Evolutionary conservation across 1,140 invertebrate species (phyloP).

Genomic region (Eriosoma lanigerum): DNA sequence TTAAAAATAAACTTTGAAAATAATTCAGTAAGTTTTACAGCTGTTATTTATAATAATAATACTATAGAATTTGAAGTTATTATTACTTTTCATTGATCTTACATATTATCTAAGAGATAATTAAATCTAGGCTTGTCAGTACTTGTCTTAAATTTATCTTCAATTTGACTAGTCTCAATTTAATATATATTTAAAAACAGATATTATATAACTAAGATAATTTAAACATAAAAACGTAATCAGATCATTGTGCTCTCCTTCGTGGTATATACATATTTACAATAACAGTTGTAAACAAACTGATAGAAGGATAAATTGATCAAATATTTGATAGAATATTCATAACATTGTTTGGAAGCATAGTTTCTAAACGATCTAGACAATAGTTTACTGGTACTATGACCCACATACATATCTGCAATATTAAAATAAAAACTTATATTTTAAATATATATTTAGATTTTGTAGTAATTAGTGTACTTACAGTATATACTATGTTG

Average conservation of each 20-base stretch:
- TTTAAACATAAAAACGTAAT: background rate
- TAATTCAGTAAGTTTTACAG: too few species aligned
- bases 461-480: slow-evolving; percentile 53
- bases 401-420: slow-evolving; percentile 75
- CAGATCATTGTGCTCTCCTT: background rate
- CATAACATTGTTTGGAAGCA: slow-evolving; percentile 64
- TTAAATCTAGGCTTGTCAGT: background rate
- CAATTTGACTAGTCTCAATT: background rate
- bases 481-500: slow-evolving; percentile 74
- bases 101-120: too few species aligned
- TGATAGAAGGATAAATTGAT: background rate
- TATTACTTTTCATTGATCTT: background rate
- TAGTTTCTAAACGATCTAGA: slow-evolving; percentile 79
- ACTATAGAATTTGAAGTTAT: too few species aligned
- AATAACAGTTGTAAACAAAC: background rate
- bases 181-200: background rate
- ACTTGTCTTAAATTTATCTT: background rate
- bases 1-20: too few species aligned
- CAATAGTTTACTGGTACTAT: slow-evolving; percentile 81
- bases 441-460: background rate
- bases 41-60: too few species aligned
- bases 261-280: background rate
- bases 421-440: slow-evolving; percentile 30
- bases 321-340: slow-evolving; percentile 41
- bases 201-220: background rate